Percentiles rank a stretch among this genome's conserved stretches.
phyloP scores from a whole-genome alignment of 2,888 invertebrate species.

The Colletes collaris region DNA sequence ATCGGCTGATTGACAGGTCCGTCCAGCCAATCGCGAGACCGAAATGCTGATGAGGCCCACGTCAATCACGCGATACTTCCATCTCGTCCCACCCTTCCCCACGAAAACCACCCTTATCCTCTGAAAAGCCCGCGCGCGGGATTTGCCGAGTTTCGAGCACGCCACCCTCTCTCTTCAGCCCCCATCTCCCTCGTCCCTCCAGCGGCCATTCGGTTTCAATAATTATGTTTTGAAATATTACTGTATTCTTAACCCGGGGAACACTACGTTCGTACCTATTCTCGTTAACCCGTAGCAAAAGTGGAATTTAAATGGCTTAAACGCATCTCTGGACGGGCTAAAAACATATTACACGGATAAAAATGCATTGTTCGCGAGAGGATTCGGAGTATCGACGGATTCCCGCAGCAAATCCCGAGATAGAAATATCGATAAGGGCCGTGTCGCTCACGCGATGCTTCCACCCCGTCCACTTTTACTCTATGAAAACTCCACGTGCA shows the following conservation, averaged over 20 bases:
- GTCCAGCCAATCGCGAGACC: conserved; percentile 90
- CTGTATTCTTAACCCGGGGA: too few species aligned
- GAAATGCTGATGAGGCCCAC: conserved; percentile 90
- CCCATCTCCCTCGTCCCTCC: not conserved
- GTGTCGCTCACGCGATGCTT: conserved; percentile 88
- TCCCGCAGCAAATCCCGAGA: conserved; percentile 90
- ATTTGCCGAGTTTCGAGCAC: conserved; percentile 60
- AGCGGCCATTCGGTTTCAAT: conserved; percentile 44
- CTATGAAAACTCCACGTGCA: conserved; percentile 68
- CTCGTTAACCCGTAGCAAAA: too few species aligned
- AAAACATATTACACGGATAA: not conserved
- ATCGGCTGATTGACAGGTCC: conserved; percentile 91
- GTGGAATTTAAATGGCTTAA: too few species aligned
- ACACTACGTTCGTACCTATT: too few species aligned
- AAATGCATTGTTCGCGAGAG: not conserved
- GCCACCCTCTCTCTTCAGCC: conserved; percentile 45
- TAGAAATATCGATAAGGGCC: conserved; percentile 89
- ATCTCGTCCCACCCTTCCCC: conserved; percentile 77
- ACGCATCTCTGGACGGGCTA: too few species aligned
- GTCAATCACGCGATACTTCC: conserved; percentile 87
- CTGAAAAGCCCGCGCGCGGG: conserved; percentile 60
- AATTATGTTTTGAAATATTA: conserved; percentile 28
- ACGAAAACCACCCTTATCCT: conserved; percentile 59
- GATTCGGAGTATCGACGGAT: conserved; percentile 90
- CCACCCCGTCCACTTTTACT: conserved; percentile 65